Percentiles rank a stretch among this genome's conserved stretches.
These are phyloP conservation scores for Alethe castanea DNA, from an alignment of 2,113 vertebrate species.

Conservation along the genomic window DNA sequence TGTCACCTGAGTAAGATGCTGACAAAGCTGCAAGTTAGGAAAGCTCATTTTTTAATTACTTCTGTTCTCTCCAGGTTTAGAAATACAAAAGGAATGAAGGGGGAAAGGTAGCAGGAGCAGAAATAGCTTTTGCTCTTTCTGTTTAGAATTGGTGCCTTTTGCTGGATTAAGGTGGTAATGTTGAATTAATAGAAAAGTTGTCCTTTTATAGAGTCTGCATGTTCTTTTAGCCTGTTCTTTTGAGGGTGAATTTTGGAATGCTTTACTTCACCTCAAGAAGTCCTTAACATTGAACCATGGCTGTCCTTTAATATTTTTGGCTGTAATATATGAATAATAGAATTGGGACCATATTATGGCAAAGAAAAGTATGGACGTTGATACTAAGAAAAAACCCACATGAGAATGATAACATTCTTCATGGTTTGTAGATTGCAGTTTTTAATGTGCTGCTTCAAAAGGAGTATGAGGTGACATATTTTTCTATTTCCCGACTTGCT, in stretches of 20 bases:
- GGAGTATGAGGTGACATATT: not conserved
- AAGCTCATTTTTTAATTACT: not conserved
- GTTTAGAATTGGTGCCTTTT: not conserved
- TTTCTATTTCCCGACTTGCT: not conserved
- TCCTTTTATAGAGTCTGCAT: not conserved
- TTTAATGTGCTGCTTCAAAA: not conserved
- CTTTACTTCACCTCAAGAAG: not conserved
- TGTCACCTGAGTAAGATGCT: not conserved
- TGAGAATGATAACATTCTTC: not conserved
- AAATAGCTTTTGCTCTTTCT: not conserved
- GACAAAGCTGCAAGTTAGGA: not conserved
- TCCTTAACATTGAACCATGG: not conserved
- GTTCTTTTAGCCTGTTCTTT: not conserved
- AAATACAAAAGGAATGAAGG: not conserved
- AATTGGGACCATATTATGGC: not conserved
- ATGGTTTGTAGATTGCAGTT: not conserved
- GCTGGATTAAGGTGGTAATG: not conserved
- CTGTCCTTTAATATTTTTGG: not conserved
- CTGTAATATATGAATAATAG: not conserved
- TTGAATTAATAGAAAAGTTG: not conserved
- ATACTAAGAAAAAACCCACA: not conserved
- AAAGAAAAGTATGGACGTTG: not conserved
- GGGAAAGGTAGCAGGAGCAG: not conserved
- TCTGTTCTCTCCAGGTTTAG: not conserved
- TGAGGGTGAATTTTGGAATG: not conserved